Percentiles rank a stretch among this genome's conserved stretches.
phyloP scores from a whole-genome alignment of 2,797 vertebrate genomes.

The Arnoldichthys spilopterus region DNA sequence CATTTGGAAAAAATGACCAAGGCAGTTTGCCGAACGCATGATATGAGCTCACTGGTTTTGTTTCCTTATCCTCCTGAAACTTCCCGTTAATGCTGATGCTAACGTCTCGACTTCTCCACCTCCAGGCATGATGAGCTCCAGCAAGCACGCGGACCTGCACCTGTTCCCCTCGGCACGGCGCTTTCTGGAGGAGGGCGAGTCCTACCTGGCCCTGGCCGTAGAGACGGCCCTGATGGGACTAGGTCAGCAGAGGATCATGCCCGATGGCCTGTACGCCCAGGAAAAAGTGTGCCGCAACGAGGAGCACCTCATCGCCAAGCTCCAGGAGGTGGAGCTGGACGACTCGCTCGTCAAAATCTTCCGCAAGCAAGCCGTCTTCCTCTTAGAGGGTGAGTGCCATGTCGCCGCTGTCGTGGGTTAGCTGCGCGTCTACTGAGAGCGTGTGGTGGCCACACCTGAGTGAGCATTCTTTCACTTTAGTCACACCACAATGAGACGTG shows the following conservation, averaged over 20 bases:
- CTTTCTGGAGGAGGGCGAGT: constrained; percentile 91
- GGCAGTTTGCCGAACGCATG: no score
- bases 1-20: no score
- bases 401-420: neutral
- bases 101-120: neutral
- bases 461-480: no score
- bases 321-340: constrained; percentile 90
- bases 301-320: constrained; percentile 91
- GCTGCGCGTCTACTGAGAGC: neutral
- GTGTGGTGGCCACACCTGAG: neutral
- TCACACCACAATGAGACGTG: no score
- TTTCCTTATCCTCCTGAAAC: no score
- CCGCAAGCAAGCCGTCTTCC: constrained; percentile 91
- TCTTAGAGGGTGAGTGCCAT: constrained; percentile 87
- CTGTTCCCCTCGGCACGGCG: constrained; percentile 89
- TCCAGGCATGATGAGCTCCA: constrained; percentile 85
- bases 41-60: no score
- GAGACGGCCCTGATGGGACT: constrained; percentile 91
- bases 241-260: constrained; percentile 94
- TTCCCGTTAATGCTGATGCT: neutral
- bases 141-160: constrained; percentile 85
- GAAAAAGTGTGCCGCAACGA: constrained; percentile 96
- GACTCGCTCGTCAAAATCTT: constrained; percentile 91
- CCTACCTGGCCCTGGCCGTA: constrained; percentile 87
- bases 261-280: constrained; percentile 94